Base-by-base conservation (phyloP, 2,797 vertebrate genomes). In the Crenichthys baileyi region DNA sequence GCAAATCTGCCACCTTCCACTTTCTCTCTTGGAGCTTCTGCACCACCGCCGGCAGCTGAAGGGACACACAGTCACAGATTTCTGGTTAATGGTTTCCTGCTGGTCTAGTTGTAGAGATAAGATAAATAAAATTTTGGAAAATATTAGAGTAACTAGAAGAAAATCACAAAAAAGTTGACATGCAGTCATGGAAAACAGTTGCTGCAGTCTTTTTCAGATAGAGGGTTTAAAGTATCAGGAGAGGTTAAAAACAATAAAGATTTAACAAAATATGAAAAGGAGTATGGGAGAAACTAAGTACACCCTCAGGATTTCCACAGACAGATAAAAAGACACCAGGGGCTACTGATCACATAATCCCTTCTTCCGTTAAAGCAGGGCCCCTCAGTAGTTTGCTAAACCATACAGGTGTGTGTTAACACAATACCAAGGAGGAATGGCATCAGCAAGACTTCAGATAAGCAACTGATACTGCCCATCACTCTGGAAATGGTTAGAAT, bases 1-100 rank as follows among this genome's bases (percentile, higher is more conserved):
- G 95, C 76, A 99, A 95, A 82, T 98, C 97, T 39, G 97, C 97
- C 31, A 97, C 97, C 88, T 95, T 95, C 96, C 97, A 98, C 81
- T 93, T 95, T 89, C 92, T 96, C 81, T 97, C 97, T 84, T 84
- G 94, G 36, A 98, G 94, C 83, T 87, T 94, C 82, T 96, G 96
- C 65, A 97, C 92, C 82, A 98, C 96, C 63, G 91, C 95, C 76
- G 90, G 93, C 72, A 94, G 93, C 94, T 95, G 91, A 75, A 87
- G 56, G 78, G 74, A 50, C 80, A 91, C 65, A 84, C 22, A 39
- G 11, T 26, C 2, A 70, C 22, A 73, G 9, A 70, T 53, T 20
- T 41, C 2, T 15, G 6, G 13, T 50, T 8, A 70, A 50, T 53
- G 31, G 16, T 18, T 9, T 20, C 60, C 29, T 31, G 60, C 60